These are phyloP conservation scores for Coenonympha arcania DNA, from an alignment of 2,888 invertebrate genomes.

Conservation along the genomic window DNA sequence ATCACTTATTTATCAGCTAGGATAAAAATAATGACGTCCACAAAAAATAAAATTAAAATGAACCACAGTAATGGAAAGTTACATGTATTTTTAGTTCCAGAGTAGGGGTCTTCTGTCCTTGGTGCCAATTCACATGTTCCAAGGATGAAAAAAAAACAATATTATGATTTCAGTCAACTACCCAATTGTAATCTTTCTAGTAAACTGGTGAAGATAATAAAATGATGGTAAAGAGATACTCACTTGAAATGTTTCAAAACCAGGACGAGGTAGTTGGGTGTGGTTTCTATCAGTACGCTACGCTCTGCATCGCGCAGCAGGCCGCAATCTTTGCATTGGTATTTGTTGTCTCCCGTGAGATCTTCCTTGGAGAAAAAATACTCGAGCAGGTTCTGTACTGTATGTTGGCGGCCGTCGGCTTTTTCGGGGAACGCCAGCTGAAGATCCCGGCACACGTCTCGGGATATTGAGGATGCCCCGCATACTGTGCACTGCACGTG, in stretches of 20 bases:
- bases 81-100: too few species aligned
- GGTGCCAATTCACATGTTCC: too few species aligned
- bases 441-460: slow-evolving; percentile 86
- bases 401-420: slow-evolving; percentile 63
- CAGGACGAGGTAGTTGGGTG: slow-evolving; percentile 84
- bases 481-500: slow-evolving; percentile 84
- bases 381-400: slow-evolving; percentile 84
- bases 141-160: too few species aligned
- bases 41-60: too few species aligned
- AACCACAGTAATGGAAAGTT: too few species aligned
- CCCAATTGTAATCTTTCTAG: background rate
- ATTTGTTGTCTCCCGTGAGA: slow-evolving; percentile 85
- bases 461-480: slow-evolving; percentile 79
- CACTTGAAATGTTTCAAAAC: slow-evolving; percentile 84
- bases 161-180: too few species aligned
- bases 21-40: too few species aligned
- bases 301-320: slow-evolving; percentile 82
- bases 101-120: too few species aligned
- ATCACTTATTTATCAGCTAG: too few species aligned
- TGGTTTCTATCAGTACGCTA: slow-evolving; percentile 74
- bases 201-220: slow-evolving; percentile 4
- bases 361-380: slow-evolving; percentile 85
- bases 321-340: slow-evolving; percentile 84
- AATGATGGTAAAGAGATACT: slow-evolving; percentile 33
- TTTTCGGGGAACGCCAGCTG: slow-evolving; percentile 83